These are phyloP conservation scores for Orestias chungarensis DNA, from an alignment of 2,797 vertebrate genomes.

Conservation along the genomic window DNA sequence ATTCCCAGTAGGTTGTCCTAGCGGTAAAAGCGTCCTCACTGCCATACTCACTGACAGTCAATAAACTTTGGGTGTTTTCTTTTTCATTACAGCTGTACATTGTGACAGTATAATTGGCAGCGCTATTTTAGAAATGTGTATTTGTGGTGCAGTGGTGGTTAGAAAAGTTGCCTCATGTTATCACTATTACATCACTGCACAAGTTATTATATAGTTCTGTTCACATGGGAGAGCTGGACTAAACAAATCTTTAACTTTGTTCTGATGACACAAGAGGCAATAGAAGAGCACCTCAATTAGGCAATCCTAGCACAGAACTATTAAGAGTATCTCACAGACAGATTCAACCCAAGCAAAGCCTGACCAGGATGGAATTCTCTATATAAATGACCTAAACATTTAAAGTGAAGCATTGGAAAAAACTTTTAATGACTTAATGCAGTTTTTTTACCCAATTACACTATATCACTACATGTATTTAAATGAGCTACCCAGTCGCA, in stretches of 20 bases:
- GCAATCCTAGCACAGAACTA: background rate
- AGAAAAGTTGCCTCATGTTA: background rate
- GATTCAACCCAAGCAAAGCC: background rate
- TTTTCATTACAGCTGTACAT: slow-evolving; percentile 16
- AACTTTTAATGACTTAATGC: background rate
- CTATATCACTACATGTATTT: background rate
- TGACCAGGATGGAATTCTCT: background rate
- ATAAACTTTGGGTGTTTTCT: slow-evolving; percentile 24
- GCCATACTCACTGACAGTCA: slow-evolving; percentile 27
- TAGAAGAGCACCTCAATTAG: background rate
- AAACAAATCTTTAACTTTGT: slow-evolving; percentile 1
- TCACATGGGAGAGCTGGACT: background rate
- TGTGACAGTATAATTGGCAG: slow-evolving; percentile 18
- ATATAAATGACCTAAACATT: background rate
- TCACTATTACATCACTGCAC: slow-evolving; percentile 9
- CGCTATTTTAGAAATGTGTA: background rate
- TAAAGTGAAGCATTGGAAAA: background rate
- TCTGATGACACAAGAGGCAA: background rate
- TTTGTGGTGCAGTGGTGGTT: background rate
- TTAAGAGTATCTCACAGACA: background rate
- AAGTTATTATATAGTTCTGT: background rate
- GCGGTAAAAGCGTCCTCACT: slow-evolving; percentile 22
- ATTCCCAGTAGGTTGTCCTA: slow-evolving; percentile 6
- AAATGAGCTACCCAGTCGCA: no score
- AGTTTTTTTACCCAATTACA: background rate